Evolutionary conservation across 2,113 vertebrate species (phyloP), one percentile per base, ranked within the genome.

Genomic region (Scytalopus superciliaris): DNA sequence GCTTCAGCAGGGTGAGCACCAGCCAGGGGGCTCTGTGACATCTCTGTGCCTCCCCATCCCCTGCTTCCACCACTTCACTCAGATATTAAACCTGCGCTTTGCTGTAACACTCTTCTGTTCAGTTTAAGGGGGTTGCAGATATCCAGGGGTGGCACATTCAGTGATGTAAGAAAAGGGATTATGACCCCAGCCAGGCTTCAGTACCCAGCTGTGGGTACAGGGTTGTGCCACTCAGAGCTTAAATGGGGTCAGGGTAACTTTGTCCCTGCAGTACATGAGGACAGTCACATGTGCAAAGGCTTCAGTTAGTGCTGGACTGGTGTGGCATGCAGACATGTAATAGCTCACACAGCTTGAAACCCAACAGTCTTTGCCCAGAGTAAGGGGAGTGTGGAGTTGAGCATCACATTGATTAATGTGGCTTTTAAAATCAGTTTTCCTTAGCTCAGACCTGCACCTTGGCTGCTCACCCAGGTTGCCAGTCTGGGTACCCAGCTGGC

Each of bases 31-130:
- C 40, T 37, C 60, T 27, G 55, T 24, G 21, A 33, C 59, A 57
- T 13, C 44, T 44, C 35, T 35, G 50, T 30, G 19, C 50, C 56
- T 57, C 13, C 56, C 37, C 37, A 75, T 33, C 40, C 60, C 62
- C 33, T 24, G 15, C 44, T n/a, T 5, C 0, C 0, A 3, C 6
- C 1, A 0, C 56, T 13, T 7, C 1, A 0, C 9, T 44, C 30
- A 10, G 31, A 0, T 12, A 6, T 7, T 2, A 24, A 53, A 76
- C 57, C 24, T 2, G 1, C 9, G 35, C 40, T 85, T 23, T n/a
- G 64, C 72, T 14, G 0, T 25, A 35, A n/a, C 22, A 4, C 5
- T 14, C 13, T 56, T 63, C 77, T 6, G 14, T 1, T 25, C 19
- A 21, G 3, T 2, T 30, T 14, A 2, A 13, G 28, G 39, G 3